phyloP scores from a whole-genome alignment of 2,113 vertebrate genomes.

The Carassius carassius region DNA sequence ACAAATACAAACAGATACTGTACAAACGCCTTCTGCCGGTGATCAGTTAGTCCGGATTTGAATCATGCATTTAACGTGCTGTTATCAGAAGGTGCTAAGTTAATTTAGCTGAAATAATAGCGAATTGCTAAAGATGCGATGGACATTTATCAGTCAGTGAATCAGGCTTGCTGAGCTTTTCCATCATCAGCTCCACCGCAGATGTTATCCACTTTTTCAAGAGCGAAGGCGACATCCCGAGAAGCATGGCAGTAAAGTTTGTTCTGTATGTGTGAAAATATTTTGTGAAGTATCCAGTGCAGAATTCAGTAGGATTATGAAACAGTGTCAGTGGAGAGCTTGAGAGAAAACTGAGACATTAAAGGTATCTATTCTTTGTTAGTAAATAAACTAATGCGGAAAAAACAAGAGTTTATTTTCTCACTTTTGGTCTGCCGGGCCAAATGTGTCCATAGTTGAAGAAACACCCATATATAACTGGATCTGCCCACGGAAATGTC shows the following conservation, averaged over 20 bases:
- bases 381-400: background rate
- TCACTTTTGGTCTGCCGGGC: background rate
- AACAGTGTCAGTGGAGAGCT: background rate
- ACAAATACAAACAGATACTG: background rate
- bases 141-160: slow-evolving; percentile 24
- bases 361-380: background rate
- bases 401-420: background rate
- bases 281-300: background rate
- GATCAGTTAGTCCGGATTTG: background rate
- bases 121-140: slow-evolving; percentile 12
- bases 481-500: slow-evolving; percentile 23
- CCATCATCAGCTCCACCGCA: background rate
- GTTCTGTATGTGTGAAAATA: slow-evolving; percentile 19
- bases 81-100: background rate
- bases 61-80: background rate
- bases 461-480: slow-evolving; percentile 5
- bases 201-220: slow-evolving; percentile 26
- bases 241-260: background rate
- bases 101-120: slow-evolving; percentile 32
- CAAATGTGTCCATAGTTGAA: background rate
- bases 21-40: slow-evolving; percentile 27
- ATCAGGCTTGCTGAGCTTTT: slow-evolving; percentile 3
- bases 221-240: background rate
- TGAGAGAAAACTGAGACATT: background rate
- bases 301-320: background rate